Evolutionary conservation across 2,797 vertebrate species (phyloP).

Genomic region (Trichosurus vulpecula): DNA sequence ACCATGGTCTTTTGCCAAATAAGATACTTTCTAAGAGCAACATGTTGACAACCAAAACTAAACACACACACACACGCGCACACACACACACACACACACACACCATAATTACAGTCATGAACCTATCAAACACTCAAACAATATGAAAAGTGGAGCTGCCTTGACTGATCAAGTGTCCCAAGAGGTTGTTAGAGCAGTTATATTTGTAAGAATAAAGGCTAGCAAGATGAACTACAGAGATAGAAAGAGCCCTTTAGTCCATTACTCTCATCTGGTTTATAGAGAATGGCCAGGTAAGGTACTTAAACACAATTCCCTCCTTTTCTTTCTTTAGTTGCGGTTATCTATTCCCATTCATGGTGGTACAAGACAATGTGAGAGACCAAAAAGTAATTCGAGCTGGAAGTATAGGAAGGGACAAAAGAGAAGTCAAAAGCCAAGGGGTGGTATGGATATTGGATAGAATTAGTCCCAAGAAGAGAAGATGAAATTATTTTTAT

Average conservation of each 20-base stretch:
- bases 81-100: neutral
- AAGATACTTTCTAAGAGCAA: conserved; percentile 61
- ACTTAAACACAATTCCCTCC: neutral
- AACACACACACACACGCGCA: neutral
- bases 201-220: neutral
- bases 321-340: neutral
- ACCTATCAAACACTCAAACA: conserved; percentile 24
- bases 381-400: neutral
- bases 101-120: conserved; percentile 45
- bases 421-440: neutral
- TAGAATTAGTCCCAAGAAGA: neutral
- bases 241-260: neutral
- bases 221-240: neutral
- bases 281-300: neutral
- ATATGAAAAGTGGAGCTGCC: neutral
- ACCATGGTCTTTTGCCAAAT: conserved; percentile 54
- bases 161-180: neutral
- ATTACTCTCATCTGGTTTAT: neutral
- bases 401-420: neutral
- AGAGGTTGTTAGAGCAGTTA: neutral
- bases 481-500: neutral
- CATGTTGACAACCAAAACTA: conserved; percentile 59
- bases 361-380: neutral
- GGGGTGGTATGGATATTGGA: neutral
- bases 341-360: neutral